Conservation (phyloP, 2,888 invertebrate genomes). For the Callyntrura guangdongensis region DNA sequence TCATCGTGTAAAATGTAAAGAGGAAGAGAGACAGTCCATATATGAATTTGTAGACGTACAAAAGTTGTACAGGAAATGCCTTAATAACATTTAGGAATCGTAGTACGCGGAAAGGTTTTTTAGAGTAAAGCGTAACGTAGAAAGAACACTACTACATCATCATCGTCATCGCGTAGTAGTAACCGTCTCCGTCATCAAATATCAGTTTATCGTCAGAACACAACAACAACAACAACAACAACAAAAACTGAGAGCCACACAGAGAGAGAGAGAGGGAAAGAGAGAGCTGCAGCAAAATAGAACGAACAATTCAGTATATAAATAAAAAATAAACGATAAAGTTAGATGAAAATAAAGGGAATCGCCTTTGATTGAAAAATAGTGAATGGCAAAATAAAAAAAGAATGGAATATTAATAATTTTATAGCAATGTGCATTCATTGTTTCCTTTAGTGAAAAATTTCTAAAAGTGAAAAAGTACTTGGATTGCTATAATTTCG, state of each 20-base stretch:
- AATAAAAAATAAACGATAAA: neutral
- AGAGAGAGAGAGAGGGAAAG: no score
- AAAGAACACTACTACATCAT: neutral
- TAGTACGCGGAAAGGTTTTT: neutral
- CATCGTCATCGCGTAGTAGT: neutral
- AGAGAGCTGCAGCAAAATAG: no score
- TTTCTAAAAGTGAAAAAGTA: no score
- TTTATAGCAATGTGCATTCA: no score
- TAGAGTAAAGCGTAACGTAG: neutral
- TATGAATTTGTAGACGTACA: neutral
- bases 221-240: slow-evolving; percentile 33
- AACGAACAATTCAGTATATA: neutral
- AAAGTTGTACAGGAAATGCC: no score
- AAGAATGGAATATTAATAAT: neutral
- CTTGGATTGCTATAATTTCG: no score
- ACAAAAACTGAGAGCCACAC: no score
- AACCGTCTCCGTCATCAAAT: slow-evolving; percentile 38
- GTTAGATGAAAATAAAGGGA: no score
- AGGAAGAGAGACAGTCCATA: neutral
- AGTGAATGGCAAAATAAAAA: neutral
- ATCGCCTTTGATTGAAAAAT: no score
- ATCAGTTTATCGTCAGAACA: slow-evolving; percentile 31
- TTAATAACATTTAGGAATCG: neutral
- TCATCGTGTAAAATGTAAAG: neutral
- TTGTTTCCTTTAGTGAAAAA: no score